Conservation (phyloP, 2,888 invertebrate genomes). For the Scaptomyza tumidula region DNA sequence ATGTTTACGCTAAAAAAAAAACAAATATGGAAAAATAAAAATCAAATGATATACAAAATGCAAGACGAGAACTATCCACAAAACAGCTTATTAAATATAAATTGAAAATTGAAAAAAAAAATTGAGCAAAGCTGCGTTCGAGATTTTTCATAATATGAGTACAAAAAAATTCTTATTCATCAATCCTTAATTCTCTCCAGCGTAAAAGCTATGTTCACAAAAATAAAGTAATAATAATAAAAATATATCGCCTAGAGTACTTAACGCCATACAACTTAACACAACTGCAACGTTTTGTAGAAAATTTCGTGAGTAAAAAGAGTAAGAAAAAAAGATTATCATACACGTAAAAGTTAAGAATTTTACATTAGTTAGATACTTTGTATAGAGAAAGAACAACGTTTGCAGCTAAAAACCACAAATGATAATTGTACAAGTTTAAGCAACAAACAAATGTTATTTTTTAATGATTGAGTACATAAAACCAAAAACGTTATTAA, state of each 20-base stretch:
- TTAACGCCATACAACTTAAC: constrained; percentile 58
- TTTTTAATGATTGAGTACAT: constrained; percentile 56
- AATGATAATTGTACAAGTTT: constrained; percentile 60
- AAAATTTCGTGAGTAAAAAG: constrained; percentile 60
- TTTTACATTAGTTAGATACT: constrained; percentile 80
- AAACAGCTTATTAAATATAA: constrained; percentile 41
- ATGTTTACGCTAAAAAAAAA: constrained; percentile 74
- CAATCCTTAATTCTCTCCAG: constrained; percentile 17
- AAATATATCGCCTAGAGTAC: constrained; percentile 59
- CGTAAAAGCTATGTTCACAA: constrained; percentile 54
- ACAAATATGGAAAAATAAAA: constrained; percentile 18
- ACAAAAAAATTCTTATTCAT: constrained; percentile 10
- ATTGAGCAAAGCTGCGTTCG: constrained; percentile 29
- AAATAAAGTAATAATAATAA: constrained; percentile 31
- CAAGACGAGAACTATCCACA: constrained; percentile 42
- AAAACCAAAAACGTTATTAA: constrained; percentile 45
- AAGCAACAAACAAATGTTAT: constrained; percentile 62
- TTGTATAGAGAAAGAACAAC: constrained; percentile 76
- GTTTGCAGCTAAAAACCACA: constrained; percentile 67
- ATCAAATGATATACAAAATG: constrained; percentile 50
- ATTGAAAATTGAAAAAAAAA: constrained; percentile 38
- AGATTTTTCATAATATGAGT: constrained; percentile 9
- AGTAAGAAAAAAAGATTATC: constrained; percentile 33
- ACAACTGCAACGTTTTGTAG: constrained; percentile 71
- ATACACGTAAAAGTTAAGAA: constrained; percentile 68